Evolutionary conservation across 2,888 invertebrate genomes (phyloP).

Genomic region (Ormia ochracea): DNA sequence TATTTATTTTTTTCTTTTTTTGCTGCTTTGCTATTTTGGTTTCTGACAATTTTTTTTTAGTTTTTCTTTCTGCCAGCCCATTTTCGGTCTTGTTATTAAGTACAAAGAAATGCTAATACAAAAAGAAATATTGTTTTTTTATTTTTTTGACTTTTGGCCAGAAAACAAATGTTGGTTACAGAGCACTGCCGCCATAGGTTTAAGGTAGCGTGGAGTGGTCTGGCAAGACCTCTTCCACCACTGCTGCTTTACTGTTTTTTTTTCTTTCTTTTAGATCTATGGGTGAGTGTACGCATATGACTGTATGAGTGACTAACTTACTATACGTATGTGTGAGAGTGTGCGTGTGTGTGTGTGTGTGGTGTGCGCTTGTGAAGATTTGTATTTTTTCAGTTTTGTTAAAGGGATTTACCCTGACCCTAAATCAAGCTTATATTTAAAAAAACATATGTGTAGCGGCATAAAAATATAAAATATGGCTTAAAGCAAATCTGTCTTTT

Average conservation of each 20-base stretch:
- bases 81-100: slow-evolving; percentile 51
- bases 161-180: slow-evolving; percentile 45
- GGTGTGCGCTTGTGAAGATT: slow-evolving; percentile 2
- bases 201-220: slow-evolving; percentile 11
- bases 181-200: slow-evolving; percentile 22
- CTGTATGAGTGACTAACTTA: too few species aligned
- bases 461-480: slow-evolving; percentile 58
- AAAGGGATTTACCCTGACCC: slow-evolving; percentile 62
- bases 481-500: slow-evolving; percentile 60
- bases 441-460: slow-evolving; percentile 52
- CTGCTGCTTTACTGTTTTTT: background rate
- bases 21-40: too few species aligned
- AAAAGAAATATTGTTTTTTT: slow-evolving; percentile 25
- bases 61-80: background rate
- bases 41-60: slow-evolving; percentile 50
- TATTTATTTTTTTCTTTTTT: slow-evolving; percentile 10
- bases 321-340: background rate
- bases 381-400: slow-evolving; percentile 1
- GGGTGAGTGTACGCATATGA: background rate
- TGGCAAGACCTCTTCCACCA: slow-evolving; percentile 23
- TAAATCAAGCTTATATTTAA: slow-evolving; percentile 62
- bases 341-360: background rate
- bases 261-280: slow-evolving; percentile 12
- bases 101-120: slow-evolving; percentile 44
- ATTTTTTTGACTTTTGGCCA: slow-evolving; percentile 44